Evolutionary conservation across 2,888 invertebrate genomes (phyloP).

Genomic region (Rhopalosiphum nymphaeae): DNA sequence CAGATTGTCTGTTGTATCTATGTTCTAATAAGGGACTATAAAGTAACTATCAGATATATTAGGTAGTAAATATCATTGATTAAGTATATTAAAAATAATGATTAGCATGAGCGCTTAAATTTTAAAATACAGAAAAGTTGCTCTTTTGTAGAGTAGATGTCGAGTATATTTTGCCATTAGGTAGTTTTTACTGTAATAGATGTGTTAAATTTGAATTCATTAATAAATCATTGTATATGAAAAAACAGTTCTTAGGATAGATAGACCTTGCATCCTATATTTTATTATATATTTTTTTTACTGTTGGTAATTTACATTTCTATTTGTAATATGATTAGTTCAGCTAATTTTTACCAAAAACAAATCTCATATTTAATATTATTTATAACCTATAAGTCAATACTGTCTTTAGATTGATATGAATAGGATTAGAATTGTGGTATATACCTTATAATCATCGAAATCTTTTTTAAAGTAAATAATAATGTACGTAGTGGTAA

Average conservation of each 20-base stretch:
- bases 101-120: background rate
- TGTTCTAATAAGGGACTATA: too few species aligned
- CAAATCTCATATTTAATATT: background rate
- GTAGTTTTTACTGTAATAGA: too few species aligned
- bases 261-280: background rate
- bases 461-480: background rate
- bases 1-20: too few species aligned
- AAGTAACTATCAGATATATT: too few species aligned
- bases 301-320: background rate
- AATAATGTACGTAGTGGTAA: background rate
- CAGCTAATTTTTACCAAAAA: background rate
- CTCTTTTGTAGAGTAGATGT: too few species aligned
- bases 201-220: too few species aligned
- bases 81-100: background rate
- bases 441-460: background rate
- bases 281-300: background rate
- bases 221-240: background rate
- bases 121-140: too few species aligned
- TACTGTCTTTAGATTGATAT: background rate
- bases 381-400: background rate
- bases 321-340: background rate
- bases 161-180: too few species aligned
- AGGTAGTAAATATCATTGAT: background rate
- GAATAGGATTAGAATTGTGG: background rate
- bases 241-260: background rate